A percentile compares a stretch with the other conserved stretches of the same genome.
phyloP scores from a whole-genome alignment of 2,888 invertebrate species.

The Pterobdella sp. region DNA sequence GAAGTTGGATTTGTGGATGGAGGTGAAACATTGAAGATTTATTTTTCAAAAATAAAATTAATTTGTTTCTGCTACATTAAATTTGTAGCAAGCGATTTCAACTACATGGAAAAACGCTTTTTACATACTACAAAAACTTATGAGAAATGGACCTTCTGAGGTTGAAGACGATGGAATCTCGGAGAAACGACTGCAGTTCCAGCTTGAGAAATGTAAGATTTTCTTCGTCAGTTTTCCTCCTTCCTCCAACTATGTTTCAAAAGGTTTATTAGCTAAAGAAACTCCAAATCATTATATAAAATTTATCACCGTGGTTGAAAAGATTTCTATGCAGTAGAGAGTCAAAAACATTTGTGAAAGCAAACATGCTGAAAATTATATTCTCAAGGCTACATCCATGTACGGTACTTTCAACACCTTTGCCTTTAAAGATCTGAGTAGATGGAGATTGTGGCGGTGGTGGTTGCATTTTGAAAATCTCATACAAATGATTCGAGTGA shows the following conservation, averaged over 20 bases:
- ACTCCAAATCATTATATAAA: not conserved
- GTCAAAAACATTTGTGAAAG: constrained; percentile 10
- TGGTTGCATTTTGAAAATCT: not conserved
- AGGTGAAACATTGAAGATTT: not conserved
- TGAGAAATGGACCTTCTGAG: not conserved
- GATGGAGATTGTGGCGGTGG: not conserved
- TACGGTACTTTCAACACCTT: not conserved
- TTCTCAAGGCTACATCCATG: not conserved
- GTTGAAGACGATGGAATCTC: constrained; percentile 14
- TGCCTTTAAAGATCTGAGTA: not conserved
- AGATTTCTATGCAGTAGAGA: not conserved
- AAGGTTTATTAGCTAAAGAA: not conserved
- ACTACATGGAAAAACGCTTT: not conserved
- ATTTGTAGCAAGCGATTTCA: no score
- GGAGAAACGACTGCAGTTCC: not conserved
- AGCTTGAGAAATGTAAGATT: not conserved
- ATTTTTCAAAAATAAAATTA: no score
- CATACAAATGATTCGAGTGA: not conserved
- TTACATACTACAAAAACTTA: not conserved
- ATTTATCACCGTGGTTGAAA: not conserved
- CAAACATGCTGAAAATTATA: constrained; percentile 7
- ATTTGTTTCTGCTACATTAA: no score
- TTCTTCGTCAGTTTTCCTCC: not conserved
- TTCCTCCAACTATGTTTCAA: not conserved
- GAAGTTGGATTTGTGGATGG: not conserved